Conservation (phyloP, 2,888 invertebrate genomes). For the Troides helena region DNA sequence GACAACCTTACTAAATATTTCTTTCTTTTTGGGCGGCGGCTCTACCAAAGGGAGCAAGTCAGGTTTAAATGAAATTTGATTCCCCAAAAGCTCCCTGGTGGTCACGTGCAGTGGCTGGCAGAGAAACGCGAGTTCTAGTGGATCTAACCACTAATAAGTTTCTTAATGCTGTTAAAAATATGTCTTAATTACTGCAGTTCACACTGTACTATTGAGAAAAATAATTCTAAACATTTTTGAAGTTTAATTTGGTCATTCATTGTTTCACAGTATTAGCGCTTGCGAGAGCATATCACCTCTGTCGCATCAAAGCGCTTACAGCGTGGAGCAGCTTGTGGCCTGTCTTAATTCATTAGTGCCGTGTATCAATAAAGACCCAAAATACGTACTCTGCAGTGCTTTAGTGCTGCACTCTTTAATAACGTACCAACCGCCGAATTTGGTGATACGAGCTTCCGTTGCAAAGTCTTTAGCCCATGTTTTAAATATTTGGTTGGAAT, state of each 20-base stretch:
- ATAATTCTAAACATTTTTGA: too few relatives aligned
- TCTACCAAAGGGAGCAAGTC: too few relatives aligned
- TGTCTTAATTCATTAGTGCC: slow-evolving; percentile 53
- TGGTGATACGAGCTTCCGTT: slow-evolving; percentile 48
- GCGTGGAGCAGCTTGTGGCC: slow-evolving; percentile 63
- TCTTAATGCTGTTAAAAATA: too few relatives aligned
- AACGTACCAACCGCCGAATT: slow-evolving; percentile 60
- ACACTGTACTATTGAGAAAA: too few relatives aligned
- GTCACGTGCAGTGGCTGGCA: too few relatives aligned
- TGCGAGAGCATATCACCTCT: slow-evolving; percentile 56
- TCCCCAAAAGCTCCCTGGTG: too few relatives aligned
- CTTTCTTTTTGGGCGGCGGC: too few relatives aligned
- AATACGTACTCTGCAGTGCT: slow-evolving; percentile 57
- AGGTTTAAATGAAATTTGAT: too few relatives aligned
- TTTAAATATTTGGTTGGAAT: slow-evolving; percentile 56
- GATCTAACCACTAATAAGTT: too few relatives aligned
- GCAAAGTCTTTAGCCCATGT: slow-evolving; percentile 53
- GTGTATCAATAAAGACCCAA: slow-evolving; percentile 49
- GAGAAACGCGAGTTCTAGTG: too few relatives aligned
- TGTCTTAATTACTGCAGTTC: too few relatives aligned
- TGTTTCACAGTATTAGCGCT: slow-evolving; percentile 48
- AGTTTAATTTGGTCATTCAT: background rate
- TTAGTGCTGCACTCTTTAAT: slow-evolving; percentile 63
- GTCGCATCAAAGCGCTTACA: slow-evolving; percentile 70
- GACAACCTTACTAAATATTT: too few relatives aligned